Base-by-base conservation (phyloP, 1,140 invertebrate genomes). In the Rhagoletis zephyria region DNA sequence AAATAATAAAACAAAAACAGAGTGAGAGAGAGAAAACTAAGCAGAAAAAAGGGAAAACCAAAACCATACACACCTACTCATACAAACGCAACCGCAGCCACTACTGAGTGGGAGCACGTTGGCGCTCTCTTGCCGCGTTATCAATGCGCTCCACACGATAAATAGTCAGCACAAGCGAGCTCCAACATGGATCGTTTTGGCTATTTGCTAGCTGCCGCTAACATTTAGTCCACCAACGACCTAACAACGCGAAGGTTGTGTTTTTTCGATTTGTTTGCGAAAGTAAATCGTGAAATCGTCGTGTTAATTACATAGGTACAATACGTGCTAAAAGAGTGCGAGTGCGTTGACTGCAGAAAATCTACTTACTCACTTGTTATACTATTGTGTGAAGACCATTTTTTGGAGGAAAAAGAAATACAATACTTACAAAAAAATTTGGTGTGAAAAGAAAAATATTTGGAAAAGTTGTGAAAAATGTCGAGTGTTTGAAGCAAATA, bases 141-240 rank as follows among this genome's bases (percentile, higher is more conserved):
- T 81, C 74, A 81, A 81, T 81, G 45, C 74, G 19, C 42, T 81
- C 74, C 74, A 81, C 48, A 81, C 74, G 42, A 40, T 77, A 67
- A 14, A n/a, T 67, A n/a, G 16, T 64, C 4, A n/a, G 59, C 59
- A 16, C 1, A 16, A 64, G 45, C 70, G 19, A 77, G 70, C 14
- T 16, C 4, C 70, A 51, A 64, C 16, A 51, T 77, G 70, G 70
- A 77, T 77, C 70, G 70, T 45, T 77, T 51, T 10, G 70, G 70
- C 45, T 45, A 77, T 45, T 77, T 3, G 45, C n/a, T 77, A 77
- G 70, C 16, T 4, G n/a, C 6, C 45, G 16, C 42, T 45, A n/a
- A 16, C 45, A 77, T 77, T 77, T 45, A 77, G 70, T 77, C 48
- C 45, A 77, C 40, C 42, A 77, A 48, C 70, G 70, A 77, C 70